Evolutionary conservation across 1,140 invertebrate genomes (phyloP).

Genomic region (Mamestra configurata): DNA sequence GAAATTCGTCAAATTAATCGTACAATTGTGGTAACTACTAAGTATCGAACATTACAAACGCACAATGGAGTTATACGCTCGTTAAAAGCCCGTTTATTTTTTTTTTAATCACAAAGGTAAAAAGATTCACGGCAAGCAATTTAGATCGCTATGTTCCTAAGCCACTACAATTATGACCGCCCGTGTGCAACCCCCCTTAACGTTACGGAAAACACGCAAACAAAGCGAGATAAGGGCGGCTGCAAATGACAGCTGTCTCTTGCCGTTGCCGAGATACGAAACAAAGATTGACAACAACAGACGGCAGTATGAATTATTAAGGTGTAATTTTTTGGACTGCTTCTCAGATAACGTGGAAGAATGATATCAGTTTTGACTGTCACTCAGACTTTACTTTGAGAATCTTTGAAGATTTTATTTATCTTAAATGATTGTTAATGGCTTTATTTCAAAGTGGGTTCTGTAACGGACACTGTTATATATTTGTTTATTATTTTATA

Average conservation of each 20-base stretch:
- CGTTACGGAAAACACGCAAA: slow-evolving; percentile 30
- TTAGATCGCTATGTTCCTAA: not conserved
- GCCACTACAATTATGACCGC: not conserved
- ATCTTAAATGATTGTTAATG: slow-evolving; percentile 4
- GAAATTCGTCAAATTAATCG: too few relatives aligned
- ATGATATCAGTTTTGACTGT: slow-evolving; percentile 36
- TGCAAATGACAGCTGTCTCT: slow-evolving; percentile 49
- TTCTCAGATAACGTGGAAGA: slow-evolving; percentile 13
- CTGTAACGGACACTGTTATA: not conserved
- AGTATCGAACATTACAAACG: too few relatives aligned
- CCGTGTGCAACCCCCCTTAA: slow-evolving; percentile 17
- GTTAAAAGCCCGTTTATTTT: too few relatives aligned
- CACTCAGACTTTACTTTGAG: slow-evolving; percentile 30
- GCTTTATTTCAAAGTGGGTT: not conserved
- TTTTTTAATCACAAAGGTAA: too few relatives aligned
- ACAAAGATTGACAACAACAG: slow-evolving; percentile 54
- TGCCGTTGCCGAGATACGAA: slow-evolving; percentile 46
- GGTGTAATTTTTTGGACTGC: slow-evolving; percentile 46
- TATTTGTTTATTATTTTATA: not conserved
- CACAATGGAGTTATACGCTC: too few relatives aligned
- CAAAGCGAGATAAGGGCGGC: slow-evolving; percentile 40
- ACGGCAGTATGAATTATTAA: slow-evolving; percentile 47
- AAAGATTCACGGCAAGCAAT: not conserved
- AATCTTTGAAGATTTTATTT: slow-evolving; percentile 37
- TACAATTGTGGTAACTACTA: too few relatives aligned